Percentiles rank a stretch among this genome's conserved stretches.
Evolutionary conservation across 2,113 vertebrate species (phyloP).

Genomic region (Phaethornis superciliosus): DNA sequence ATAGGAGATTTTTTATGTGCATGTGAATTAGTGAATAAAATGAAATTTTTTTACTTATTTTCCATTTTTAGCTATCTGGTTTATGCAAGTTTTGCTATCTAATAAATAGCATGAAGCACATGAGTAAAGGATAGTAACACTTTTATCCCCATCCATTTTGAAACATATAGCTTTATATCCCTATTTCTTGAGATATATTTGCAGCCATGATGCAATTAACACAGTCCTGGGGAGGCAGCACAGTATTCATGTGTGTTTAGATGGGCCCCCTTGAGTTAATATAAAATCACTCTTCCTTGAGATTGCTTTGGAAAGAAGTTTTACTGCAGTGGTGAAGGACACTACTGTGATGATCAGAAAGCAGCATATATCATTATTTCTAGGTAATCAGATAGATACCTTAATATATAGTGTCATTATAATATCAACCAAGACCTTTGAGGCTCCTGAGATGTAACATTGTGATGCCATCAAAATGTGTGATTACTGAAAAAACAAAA

Average conservation of each 20-base stretch:
- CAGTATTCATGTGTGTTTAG: neutral
- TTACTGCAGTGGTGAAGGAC: neutral
- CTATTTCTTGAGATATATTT: conserved; percentile 1
- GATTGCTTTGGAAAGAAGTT: neutral
- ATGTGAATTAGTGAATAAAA: neutral
- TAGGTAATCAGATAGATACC: neutral
- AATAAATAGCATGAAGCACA: neutral
- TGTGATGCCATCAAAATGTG: neutral
- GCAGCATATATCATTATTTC: neutral
- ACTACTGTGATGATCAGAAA: neutral
- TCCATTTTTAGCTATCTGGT: neutral
- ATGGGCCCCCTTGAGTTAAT: neutral
- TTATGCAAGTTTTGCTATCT: neutral
- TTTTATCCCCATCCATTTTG: neutral
- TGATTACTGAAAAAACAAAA: neutral
- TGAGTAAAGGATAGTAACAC: neutral
- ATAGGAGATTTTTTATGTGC: neutral
- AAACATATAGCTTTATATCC: neutral
- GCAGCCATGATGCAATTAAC: neutral
- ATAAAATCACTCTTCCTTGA: conserved; percentile 40
- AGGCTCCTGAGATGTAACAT: neutral
- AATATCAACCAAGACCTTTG: neutral
- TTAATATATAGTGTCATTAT: neutral
- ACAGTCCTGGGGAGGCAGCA: neutral
- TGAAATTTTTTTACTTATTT: neutral